Conservation (phyloP, 2,797 vertebrate species). For the Podargus strigoides region DNA sequence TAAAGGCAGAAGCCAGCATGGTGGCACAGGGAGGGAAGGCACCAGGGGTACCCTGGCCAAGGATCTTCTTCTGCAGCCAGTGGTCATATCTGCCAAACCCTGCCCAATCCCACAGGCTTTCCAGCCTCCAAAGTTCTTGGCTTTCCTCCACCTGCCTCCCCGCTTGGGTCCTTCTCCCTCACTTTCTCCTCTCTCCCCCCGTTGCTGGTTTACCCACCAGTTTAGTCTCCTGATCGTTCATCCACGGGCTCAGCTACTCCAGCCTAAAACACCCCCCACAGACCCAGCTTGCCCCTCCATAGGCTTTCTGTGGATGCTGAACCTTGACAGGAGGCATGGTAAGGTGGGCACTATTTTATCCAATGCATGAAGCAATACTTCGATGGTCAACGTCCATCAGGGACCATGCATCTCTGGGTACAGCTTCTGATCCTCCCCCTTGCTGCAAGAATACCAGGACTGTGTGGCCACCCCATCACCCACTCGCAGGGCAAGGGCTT, state of each 20-base stretch:
- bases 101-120: neutral
- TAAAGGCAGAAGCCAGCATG: neutral
- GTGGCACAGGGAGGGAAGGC: neutral
- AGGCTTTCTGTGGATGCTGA: neutral
- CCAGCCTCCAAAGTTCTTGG: neutral
- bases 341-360: neutral
- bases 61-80: neutral
- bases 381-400: fast-evolving
- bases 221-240: neutral
- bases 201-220: neutral
- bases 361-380: fast-evolving
- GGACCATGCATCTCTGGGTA: neutral
- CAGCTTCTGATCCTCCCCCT: neutral
- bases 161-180: neutral
- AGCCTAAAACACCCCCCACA: neutral
- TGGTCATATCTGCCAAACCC: neutral
- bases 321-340: neutral
- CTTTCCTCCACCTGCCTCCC: neutral
- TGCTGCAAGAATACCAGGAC: neutral
- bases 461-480: too few relatives aligned
- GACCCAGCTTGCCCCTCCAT: neutral
- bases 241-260: too few relatives aligned
- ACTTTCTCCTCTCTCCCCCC: neutral
- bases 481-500: fast-evolving
- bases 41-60: neutral